Base-by-base conservation (phyloP, 2,113 vertebrate genomes). In the Chlorocebus sabaeus region DNA sequence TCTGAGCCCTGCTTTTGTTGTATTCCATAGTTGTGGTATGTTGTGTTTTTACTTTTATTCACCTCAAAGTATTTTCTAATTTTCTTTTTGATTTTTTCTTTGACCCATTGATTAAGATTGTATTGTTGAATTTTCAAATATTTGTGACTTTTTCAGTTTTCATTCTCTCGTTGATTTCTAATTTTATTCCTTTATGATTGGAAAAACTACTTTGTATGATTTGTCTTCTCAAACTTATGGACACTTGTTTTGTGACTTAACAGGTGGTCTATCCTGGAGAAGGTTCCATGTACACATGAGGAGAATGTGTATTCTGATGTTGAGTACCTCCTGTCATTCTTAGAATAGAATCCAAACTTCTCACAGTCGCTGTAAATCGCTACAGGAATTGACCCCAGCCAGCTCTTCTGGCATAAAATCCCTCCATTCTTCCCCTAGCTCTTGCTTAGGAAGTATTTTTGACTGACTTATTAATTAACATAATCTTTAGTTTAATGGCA, bases 401-500 rank as follows among this genome's bases (percentile, higher is more conserved):
- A 12, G 48, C 25, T 79, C n/a, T 73, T 57, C 48, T 50, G 23
- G 2, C n/a, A 40, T 52, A 18, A 23, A 55, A 17, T 75, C 50
- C 55, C 32, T 89, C 55, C 35, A 16, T 17, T 45, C 35, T 59
- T 84, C 8, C 67, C 50, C 18, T 79, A 18, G 20, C 35, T 82
- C n/a, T 95, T 95, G 61, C 70, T 88, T n/a, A 50, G 48, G 52
- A 93, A 68, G 35, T 93, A 20, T 32, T 83, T n/a, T 59, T 93
- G 84, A n/a, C 50, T 90, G 35, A 64, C 18, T 38, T 81, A 88
- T 35, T 68, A 67, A 75, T 52, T 79, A 86, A 79, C 5, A 13
- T 79, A 55, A 61, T 22, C 38, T 30, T 95, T 48, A 75, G 1
- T 8, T 52, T 86, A 48, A 88, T 59, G 20, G 17, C 25, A 50